A percentile compares a stretch with the other conserved stretches of the same genome.
These are phyloP conservation scores for Pogonocherus hispidulus DNA, from an alignment of 2,888 invertebrate genomes.

Conservation along the genomic window DNA sequence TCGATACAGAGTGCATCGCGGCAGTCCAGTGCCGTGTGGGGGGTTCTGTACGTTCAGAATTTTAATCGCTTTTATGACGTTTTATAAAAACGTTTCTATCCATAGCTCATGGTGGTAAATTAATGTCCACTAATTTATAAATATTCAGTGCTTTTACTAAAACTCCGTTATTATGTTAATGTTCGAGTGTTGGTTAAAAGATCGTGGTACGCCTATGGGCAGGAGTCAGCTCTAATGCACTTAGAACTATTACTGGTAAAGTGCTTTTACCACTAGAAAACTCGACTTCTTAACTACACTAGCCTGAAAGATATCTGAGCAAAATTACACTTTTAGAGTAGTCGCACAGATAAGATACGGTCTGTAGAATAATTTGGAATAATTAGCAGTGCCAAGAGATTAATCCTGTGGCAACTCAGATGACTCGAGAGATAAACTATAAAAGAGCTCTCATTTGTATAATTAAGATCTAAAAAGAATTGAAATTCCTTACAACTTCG, in stretches of 20 bases:
- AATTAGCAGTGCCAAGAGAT: background rate
- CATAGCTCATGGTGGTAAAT: no score
- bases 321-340: constrained; percentile 4
- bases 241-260: constrained; percentile 1
- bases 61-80: no score
- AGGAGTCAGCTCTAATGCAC: background rate
- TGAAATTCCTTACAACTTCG: no score
- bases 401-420: background rate
- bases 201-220: background rate
- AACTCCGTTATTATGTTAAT: background rate
- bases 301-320: background rate
- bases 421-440: background rate
- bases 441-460: background rate
- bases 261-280: background rate
- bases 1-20: constrained; percentile 6
- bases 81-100: no score
- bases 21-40: background rate
- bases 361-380: background rate
- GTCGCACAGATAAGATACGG: background rate
- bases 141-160: no score
- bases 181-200: background rate
- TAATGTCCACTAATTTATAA: no score
- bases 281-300: background rate
- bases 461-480: no score
- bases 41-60: no score